Evolutionary conservation across 2,797 vertebrate species (phyloP).

Genomic region (Brachyrhaphis roseni): DNA sequence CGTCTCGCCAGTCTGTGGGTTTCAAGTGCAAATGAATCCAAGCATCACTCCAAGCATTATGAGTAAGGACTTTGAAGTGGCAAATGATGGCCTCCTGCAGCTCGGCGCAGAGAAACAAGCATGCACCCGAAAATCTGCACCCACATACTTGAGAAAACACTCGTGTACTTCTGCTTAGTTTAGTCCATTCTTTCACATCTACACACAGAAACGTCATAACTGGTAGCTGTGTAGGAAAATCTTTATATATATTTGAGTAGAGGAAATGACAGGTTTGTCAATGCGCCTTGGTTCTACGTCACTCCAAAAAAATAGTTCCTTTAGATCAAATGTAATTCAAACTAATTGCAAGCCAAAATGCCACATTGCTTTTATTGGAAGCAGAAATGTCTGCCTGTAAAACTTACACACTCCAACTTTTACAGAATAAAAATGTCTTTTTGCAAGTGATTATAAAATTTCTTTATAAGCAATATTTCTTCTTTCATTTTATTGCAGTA

Average conservation of each 20-base stretch:
- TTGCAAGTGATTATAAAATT: not conserved
- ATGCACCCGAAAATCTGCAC: not conserved
- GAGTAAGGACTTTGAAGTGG: conserved; percentile 70
- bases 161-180: not conserved
- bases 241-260: not conserved
- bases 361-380: not conserved
- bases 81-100: conserved; percentile 43
- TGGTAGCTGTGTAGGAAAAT: conserved; percentile 3
- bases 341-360: not conserved
- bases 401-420: not conserved
- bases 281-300: not conserved
- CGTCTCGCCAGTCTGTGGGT: conserved; percentile 28
- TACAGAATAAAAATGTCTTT: not conserved
- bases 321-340: not conserved
- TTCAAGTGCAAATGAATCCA: conserved; percentile 75
- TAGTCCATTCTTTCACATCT: not conserved
- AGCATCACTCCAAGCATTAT: conserved; percentile 65
- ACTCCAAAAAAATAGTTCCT: not conserved
- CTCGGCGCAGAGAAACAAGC: not conserved
- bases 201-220: not conserved
- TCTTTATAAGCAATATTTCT: not conserved
- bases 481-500: not conserved
- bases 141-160: not conserved
- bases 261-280: not conserved
- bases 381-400: not conserved